Evolutionary conservation across 2,888 invertebrate genomes (phyloP).

Genomic region (Hypercompe scribonia): DNA sequence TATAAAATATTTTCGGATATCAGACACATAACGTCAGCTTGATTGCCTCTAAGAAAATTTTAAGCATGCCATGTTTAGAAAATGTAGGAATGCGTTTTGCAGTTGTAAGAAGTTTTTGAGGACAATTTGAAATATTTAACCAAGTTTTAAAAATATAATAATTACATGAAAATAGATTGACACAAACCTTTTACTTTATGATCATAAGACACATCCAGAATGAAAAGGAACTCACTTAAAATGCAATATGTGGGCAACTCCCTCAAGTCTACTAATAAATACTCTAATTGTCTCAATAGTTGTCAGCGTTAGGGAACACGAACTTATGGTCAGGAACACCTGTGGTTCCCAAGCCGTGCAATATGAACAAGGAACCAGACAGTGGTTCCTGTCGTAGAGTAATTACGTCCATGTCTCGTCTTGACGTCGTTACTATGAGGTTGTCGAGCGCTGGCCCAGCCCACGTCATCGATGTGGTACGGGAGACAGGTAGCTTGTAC

Average conservation of each 20-base stretch:
- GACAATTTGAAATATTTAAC: too few species aligned
- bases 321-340: slow-evolving; percentile 49
- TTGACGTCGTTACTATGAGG: slow-evolving; percentile 87
- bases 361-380: slow-evolving; percentile 53
- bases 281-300: slow-evolving; percentile 29
- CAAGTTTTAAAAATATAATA: too few species aligned
- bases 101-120: too few species aligned
- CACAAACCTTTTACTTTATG: neutral
- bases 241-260: neutral
- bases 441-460: slow-evolving; percentile 85
- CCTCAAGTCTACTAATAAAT: neutral
- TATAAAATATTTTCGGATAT: too few species aligned
- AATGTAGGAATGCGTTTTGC: too few species aligned
- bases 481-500: slow-evolving; percentile 81
- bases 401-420: slow-evolving; percentile 49
- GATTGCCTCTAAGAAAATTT: too few species aligned
- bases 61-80: too few species aligned
- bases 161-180: too few species aligned
- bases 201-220: neutral
- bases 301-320: slow-evolving; percentile 47
- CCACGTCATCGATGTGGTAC: slow-evolving; percentile 87
- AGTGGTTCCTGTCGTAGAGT: slow-evolving; percentile 36
- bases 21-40: too few species aligned
- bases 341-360: slow-evolving; percentile 42
- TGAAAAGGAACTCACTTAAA: neutral